Conservation (phyloP, 2,113 vertebrate species). For the Micronycteris hirsuta region DNA sequence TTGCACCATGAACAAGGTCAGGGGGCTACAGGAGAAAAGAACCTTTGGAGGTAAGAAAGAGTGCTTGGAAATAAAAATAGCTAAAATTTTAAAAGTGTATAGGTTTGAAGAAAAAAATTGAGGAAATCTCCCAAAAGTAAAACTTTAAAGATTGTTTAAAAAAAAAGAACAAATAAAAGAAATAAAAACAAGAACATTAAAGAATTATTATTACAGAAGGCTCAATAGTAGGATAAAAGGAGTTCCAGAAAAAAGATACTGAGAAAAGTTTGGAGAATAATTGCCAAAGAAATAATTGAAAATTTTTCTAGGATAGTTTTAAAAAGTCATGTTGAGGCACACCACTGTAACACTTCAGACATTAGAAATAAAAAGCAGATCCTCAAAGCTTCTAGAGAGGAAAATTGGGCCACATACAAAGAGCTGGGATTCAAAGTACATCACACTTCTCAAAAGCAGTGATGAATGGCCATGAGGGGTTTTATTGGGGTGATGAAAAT, state of each 20-base stretch:
- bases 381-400: background rate
- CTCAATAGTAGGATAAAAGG: background rate
- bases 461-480: background rate
- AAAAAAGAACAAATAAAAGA: background rate
- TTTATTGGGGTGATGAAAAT: background rate
- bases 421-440: background rate
- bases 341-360: slow-evolving; percentile 14
- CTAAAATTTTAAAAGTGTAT: background rate
- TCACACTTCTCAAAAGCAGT: background rate
- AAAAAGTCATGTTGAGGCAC: background rate
- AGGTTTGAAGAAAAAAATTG: background rate
- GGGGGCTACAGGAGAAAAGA: background rate
- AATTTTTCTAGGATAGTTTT: background rate
- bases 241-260: background rate
- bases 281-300: slow-evolving; percentile 6
- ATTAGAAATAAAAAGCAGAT: slow-evolving; percentile 27
- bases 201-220: background rate
- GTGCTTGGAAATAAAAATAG: background rate
- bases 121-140: background rate
- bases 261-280: background rate
- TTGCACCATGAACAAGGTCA: background rate
- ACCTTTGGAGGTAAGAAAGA: background rate
- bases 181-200: slow-evolving; percentile 9
- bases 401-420: slow-evolving; percentile 40
- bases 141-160: background rate